Conservation (phyloP, 2,888 invertebrate genomes). For the Mesorhabditis spiculigera region DNA sequence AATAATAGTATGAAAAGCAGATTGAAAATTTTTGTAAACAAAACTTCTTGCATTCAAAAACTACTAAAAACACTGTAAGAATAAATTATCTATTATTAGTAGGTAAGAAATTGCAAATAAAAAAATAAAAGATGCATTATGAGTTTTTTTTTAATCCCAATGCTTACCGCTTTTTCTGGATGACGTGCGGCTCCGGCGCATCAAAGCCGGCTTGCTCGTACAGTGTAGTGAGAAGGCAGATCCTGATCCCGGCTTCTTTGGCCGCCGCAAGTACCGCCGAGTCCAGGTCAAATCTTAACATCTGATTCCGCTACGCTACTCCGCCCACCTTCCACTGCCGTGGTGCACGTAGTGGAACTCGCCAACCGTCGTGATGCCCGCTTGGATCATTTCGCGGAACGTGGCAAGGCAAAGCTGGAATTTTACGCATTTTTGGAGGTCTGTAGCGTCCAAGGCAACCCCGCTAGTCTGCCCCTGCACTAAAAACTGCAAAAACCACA, state of each 20-base stretch:
- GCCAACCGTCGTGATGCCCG: conserved; percentile 56
- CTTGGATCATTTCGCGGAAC: conserved; percentile 53
- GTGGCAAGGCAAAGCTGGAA: conserved; percentile 47
- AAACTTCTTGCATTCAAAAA: too few species aligned
- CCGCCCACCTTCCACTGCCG: conserved; percentile 24
- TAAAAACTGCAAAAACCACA: neutral
- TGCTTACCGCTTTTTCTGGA: conserved; percentile 25
- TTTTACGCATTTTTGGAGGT: neutral
- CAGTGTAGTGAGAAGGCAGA: conserved; percentile 42
- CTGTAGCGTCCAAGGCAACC: too few species aligned
- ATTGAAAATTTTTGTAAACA: too few species aligned
- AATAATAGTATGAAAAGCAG: neutral
- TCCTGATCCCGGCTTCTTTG: conserved; percentile 47
- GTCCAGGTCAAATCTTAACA: conserved; percentile 44
- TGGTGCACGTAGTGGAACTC: conserved; percentile 58
- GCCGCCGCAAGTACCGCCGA: conserved; percentile 50
- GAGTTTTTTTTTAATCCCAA: too few species aligned
- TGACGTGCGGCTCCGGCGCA: conserved; percentile 30
- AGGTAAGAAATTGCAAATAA: too few species aligned
- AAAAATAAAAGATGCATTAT: too few species aligned
- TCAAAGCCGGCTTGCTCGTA: conserved; percentile 51
- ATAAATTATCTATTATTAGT: too few species aligned
- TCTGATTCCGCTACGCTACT: neutral
- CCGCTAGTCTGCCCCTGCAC: neutral
- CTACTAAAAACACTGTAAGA: too few species aligned